A percentile compares a stretch with the other conserved stretches of the same genome.
Evolutionary conservation across 2,888 invertebrate species (phyloP).

Genomic region (Villa cingulata): DNA sequence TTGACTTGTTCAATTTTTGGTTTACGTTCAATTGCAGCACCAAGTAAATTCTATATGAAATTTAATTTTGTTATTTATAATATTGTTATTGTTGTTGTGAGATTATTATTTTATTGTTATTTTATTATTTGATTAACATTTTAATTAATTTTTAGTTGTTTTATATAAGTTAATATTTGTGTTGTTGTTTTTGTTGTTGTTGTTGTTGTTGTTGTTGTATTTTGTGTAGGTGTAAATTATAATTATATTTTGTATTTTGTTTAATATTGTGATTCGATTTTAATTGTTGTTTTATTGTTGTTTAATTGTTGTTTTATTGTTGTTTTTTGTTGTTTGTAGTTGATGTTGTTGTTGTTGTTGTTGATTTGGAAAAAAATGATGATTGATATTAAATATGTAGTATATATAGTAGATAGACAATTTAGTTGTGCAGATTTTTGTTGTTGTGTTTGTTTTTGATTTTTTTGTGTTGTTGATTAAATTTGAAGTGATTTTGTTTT

Average conservation of each 20-base stretch:
- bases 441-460: no score
- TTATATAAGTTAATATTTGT: no score
- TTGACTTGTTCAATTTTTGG: constrained; percentile 92
- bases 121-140: background rate
- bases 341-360: constrained; percentile 3
- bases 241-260: background rate
- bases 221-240: background rate
- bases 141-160: no score
- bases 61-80: constrained; percentile 1
- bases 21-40: constrained; percentile 82
- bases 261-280: constrained; percentile 4
- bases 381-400: background rate
- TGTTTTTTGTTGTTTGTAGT: background rate
- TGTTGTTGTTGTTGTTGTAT: background rate
- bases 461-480: no score
- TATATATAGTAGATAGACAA: no score
- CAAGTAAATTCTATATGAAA: constrained; percentile 66
- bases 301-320: constrained; percentile 5
- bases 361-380: constrained; percentile 1
- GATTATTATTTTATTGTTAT: constrained; percentile 1
- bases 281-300: no score
- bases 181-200: background rate
- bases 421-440: no score
- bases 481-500: no score
- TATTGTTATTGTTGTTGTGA: constrained; percentile 1